These are phyloP conservation scores for Dascyllus trimaculatus DNA, from an alignment of 2,113 vertebrate genomes.

Conservation along the genomic window DNA sequence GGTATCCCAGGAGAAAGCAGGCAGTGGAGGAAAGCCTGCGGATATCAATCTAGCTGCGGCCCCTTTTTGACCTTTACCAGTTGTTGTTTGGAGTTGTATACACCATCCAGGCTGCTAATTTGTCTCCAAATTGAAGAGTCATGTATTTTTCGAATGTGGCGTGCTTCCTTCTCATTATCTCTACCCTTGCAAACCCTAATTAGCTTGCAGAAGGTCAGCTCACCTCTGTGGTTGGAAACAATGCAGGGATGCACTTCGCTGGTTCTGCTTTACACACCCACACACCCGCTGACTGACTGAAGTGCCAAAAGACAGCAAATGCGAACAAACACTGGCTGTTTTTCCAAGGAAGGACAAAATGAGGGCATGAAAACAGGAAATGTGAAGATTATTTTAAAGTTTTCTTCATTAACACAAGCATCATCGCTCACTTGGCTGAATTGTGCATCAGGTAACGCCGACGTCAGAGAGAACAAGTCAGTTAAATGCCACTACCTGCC, in stretches of 20 bases:
- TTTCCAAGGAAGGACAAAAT: too few species aligned
- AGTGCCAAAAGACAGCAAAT: too few species aligned
- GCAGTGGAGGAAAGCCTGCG: slow-evolving; percentile 30
- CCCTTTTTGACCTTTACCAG: slow-evolving; percentile 45
- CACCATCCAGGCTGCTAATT: slow-evolving; percentile 47
- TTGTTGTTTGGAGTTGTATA: slow-evolving; percentile 46
- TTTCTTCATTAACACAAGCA: too few species aligned
- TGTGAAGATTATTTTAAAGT: too few species aligned
- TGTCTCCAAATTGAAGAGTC: slow-evolving; percentile 38
- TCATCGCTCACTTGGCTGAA: too few species aligned
- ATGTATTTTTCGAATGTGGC: slow-evolving; percentile 49
- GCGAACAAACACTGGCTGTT: too few species aligned
- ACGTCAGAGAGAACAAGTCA: too few species aligned
- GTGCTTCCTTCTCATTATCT: slow-evolving; percentile 61
- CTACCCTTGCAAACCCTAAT: slow-evolving; percentile 67
- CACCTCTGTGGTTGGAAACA: slow-evolving; percentile 69
- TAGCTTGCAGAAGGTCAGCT: slow-evolving; percentile 60
- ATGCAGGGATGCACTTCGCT: slow-evolving; percentile 52
- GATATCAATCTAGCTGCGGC: slow-evolving; percentile 39
- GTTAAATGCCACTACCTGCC: too few species aligned
- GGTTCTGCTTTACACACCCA: slow-evolving; percentile 36
- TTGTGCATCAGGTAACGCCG: too few species aligned
- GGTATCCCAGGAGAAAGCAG: slow-evolving; percentile 29
- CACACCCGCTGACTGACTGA: neutral
- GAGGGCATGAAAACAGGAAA: too few species aligned